A percentile compares a stretch with the other conserved stretches of the same genome.
phyloP scores from a whole-genome alignment of 2,113 vertebrate species.

The Callaeas wilsoni region DNA sequence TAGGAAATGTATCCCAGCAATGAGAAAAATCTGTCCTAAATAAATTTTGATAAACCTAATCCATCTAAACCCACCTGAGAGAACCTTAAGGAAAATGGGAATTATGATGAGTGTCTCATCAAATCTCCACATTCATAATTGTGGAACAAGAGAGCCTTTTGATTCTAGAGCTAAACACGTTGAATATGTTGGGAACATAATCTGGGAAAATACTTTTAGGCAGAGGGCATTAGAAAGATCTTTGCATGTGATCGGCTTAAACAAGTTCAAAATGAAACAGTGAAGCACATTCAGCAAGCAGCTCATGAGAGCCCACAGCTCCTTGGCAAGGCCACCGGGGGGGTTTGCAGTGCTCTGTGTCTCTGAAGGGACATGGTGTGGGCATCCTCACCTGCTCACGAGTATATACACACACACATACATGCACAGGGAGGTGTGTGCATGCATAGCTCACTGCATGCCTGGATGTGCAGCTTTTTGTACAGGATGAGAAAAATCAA shows the following conservation, averaged over 20 bases:
- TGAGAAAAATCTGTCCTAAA: neutral
- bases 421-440: neutral
- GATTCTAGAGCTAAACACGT: conserved; percentile 10
- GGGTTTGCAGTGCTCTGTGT: neutral
- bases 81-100: neutral
- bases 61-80: conserved; percentile 12
- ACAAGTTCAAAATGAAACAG: neutral
- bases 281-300: neutral
- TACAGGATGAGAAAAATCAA: neutral
- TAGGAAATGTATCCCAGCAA: neutral
- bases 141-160: conserved; percentile 46
- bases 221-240: conserved; percentile 11
- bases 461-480: neutral
- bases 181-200: neutral
- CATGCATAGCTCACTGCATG: neutral
- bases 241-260: conserved; percentile 34
- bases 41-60: conserved; percentile 1
- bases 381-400: neutral
- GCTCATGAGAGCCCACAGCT: neutral
- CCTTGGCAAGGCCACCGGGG: neutral
- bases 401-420: accelerated
- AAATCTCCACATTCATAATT: neutral
- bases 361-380: neutral
- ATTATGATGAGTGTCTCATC: neutral
- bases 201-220: conserved; percentile 39